Base-by-base conservation (phyloP, 2,888 invertebrate genomes). In the Hypercompe scribonia region DNA sequence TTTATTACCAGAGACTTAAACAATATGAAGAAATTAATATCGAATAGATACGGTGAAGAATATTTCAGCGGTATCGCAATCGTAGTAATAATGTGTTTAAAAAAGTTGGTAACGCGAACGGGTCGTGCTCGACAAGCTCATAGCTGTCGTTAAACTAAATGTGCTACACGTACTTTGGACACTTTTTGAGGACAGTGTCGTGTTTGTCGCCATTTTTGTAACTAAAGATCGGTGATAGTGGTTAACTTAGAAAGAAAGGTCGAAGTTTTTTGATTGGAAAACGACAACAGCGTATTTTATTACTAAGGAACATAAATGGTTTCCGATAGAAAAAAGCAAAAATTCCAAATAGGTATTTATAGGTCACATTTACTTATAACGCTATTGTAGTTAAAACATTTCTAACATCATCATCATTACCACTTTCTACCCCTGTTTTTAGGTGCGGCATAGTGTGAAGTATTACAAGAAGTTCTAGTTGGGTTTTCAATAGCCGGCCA, bases 51-150 rank as follows among this genome's bases (percentile, higher is more conserved):
- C 24, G 21, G n/a, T 73, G 70, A 11, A 71, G 64, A 78, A 74
- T 71, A 71, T 77, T 80, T 73, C 70, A 71, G 68, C 72, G 73
- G 70, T 73, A 72, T n/a, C 42, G 42, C 70, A 50, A 70, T 75
- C 66, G 66, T 70, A 71, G 71, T 70, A 72, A 76, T 70, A 74
- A 76, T 75, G 81, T 74, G 82, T 82, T n/a, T 83, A 80, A 77
- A 76, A 75, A 83, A 76, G 81, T 82, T 82, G 72, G 65, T 31
- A 79, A 75, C 64, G 46, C 73, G 73, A 82, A 76, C 76, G 69
- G 73, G 63, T 75, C 70, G 70, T 73, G 75, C 71, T 71, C 69
- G 33, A 78, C 67, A 71, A 61, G 70, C 50, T 71, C 69, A 61
- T 46, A 66, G 63, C 68, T 73, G 68, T 76, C 82, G 68, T 76